Evolutionary conservation across 2,797 vertebrate species (phyloP).

Genomic region (Hapalemur alaotrensis): DNA sequence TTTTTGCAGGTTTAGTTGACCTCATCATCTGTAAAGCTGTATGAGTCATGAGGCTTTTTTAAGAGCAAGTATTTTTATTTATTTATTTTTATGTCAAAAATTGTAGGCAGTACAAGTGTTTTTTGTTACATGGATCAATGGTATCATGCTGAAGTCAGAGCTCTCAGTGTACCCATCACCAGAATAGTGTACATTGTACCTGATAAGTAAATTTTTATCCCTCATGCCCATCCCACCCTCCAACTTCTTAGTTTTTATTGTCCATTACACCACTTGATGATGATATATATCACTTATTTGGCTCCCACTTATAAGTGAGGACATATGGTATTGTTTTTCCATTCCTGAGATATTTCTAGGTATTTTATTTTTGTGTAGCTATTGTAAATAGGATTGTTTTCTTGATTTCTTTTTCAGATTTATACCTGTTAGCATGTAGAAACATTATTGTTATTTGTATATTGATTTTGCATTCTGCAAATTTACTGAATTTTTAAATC

Average conservation of each 20-base stretch:
- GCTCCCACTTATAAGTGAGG: too few relatives aligned
- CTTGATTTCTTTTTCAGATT: background rate
- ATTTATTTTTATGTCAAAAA: background rate
- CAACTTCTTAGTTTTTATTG: too few relatives aligned
- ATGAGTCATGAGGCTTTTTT: background rate
- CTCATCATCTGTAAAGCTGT: background rate
- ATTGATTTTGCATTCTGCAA: background rate
- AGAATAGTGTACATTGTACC: too few relatives aligned
- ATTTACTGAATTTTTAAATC: background rate
- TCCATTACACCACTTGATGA: too few relatives aligned
- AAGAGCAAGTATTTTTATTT: background rate
- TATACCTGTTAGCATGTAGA: background rate
- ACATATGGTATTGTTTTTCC: too few relatives aligned
- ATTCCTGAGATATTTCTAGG: background rate
- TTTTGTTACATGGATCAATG: too few relatives aligned
- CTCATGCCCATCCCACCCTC: too few relatives aligned
- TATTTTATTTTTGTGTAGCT: background rate
- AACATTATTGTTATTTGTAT: background rate
- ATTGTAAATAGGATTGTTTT: background rate
- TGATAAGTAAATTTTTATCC: too few relatives aligned
- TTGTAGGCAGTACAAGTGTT: too few relatives aligned
- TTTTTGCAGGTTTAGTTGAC: background rate
- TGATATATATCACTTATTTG: too few relatives aligned
- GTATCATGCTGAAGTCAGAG: too few relatives aligned
- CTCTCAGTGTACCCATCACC: too few relatives aligned